Base-by-base conservation (phyloP, 2,888 invertebrate species). In the Caenorhabditis sp. region DNA sequence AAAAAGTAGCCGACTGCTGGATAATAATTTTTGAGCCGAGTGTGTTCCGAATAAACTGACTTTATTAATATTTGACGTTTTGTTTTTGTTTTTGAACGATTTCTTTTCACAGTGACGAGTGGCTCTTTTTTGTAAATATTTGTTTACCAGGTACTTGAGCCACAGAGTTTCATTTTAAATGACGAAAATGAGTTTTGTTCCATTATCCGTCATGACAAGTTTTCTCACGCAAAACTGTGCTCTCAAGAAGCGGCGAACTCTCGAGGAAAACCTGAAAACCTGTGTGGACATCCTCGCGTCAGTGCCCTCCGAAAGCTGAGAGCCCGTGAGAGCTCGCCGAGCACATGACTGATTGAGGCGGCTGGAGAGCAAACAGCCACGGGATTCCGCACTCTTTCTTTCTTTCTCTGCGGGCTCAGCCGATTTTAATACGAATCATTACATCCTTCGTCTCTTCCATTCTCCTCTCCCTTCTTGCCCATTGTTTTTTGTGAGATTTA, bases 341-440 rank as follows among this genome's bases (percentile, higher is more conserved):
- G 68, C 68, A 68, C 68, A 68, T 68, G 59, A 70, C 70, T 59
- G 66, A 58, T 58, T 48, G 63, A 32, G 55, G 55, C 55, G 56
- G 55, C 56, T 65, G 43, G 37, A 59, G 59, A 59, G 70, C 70
- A 70, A 70, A 70, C 70, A 70, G 15, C 37, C 48, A 39, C 39
- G 32, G 24, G n/a, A 41, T 30, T 17, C 56, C 43, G 35, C 35
- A 35, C 35, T 24, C 32, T 26, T 46, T 58, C 30, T 43, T 50
- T 46, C 39, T 58, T 52, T 68, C 59, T 59, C 41, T 50, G 59
- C 9, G 41, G 27, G 2, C 50, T 59, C 70, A 26, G 52, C 6
- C 13, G 30, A 70, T 70, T 70, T 70, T 70, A 46, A 70, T 70
- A 70, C 70, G 46, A 61, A 70, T 59, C 61, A 70, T 45, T 70